A percentile compares a stretch with the other conserved stretches of the same genome.
phyloP scores from a whole-genome alignment of 2,797 vertebrate genomes.

The Hylomyscus alleni region DNA sequence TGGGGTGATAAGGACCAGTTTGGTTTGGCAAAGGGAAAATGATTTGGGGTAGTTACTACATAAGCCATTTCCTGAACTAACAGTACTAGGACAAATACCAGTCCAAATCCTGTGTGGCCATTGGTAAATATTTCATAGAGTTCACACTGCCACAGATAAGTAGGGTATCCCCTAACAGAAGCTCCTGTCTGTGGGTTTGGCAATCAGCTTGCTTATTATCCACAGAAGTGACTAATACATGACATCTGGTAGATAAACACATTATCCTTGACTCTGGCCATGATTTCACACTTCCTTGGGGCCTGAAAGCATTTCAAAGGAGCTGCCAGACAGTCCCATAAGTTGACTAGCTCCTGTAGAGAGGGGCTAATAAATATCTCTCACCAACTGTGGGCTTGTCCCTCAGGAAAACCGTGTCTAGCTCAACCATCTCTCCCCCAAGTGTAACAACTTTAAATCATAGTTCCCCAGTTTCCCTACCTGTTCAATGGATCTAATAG shows the following conservation, averaged over 20 bases:
- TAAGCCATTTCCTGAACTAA: not conserved
- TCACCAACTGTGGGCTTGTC: not conserved
- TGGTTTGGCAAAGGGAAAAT: not conserved
- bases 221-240: not conserved
- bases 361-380: not conserved
- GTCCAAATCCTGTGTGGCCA: not conserved
- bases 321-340: not conserved
- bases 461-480: not conserved
- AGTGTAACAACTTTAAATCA: not conserved
- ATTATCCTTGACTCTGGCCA: not conserved
- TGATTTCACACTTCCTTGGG: not conserved
- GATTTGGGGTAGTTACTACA: not conserved
- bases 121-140: not conserved
- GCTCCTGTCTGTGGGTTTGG: not conserved
- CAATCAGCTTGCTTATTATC: not conserved
- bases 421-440: not conserved
- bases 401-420: not conserved
- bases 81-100: not conserved
- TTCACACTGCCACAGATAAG: not conserved
- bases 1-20: not conserved
- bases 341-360: not conserved
- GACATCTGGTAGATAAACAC: not conserved
- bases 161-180: not conserved
- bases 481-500: not conserved
- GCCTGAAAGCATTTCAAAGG: not conserved